Percentiles rank a stretch among this genome's conserved stretches.
Conservation (phyloP, 2,797 vertebrate genomes). For the Leuciscus waleckii region DNA sequence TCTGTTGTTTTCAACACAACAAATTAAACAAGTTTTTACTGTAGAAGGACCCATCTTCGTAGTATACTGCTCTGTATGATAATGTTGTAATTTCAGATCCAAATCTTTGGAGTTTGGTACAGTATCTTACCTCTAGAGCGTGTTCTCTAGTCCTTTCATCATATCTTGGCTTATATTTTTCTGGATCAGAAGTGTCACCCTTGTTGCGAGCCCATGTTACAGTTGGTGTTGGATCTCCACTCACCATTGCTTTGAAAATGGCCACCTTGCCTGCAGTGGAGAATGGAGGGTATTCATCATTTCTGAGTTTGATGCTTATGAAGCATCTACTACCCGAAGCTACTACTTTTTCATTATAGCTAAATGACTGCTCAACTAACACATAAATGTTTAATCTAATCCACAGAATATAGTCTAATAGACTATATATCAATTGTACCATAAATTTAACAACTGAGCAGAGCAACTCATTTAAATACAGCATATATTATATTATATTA, state of each 20-base stretch:
- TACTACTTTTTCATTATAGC: neutral
- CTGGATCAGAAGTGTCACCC: constrained; percentile 74
- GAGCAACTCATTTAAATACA: neutral
- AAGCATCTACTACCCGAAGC: neutral
- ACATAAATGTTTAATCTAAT: constrained; percentile 10
- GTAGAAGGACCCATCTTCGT: neutral
- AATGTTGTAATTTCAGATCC: neutral
- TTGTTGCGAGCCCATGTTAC: constrained; percentile 82
- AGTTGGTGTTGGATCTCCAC: constrained; percentile 81
- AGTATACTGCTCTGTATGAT: neutral
- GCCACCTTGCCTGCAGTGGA: constrained; percentile 82
- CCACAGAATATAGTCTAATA: neutral
- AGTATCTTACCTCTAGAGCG: constrained; percentile 81
- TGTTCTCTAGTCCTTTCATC: constrained; percentile 75
- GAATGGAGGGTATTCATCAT: neutral
- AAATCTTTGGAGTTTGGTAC: neutral
- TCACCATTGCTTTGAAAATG: constrained; percentile 84
- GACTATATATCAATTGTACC: neutral
- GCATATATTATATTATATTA: no score
- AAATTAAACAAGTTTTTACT: neutral
- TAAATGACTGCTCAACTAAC: neutral
- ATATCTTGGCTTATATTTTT: constrained; percentile 79
- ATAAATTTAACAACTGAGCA: neutral
- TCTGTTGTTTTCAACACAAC: constrained; percentile 68
- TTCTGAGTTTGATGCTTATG: neutral